Evolutionary conservation across 1,140 invertebrate species (phyloP).

Genomic region (Mya arenaria): DNA sequence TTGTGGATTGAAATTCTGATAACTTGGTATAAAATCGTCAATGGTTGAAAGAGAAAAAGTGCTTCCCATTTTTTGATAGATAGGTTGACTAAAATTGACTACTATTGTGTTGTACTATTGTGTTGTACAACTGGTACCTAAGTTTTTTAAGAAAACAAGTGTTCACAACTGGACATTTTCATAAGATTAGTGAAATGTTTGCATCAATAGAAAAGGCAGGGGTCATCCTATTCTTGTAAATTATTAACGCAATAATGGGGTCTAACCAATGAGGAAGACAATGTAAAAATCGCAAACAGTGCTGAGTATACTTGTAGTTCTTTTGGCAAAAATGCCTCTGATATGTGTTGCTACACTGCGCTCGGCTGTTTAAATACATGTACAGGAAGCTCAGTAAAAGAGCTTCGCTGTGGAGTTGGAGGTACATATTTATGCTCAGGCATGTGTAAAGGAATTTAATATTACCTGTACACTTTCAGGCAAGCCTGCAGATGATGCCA

Average conservation of each 20-base stretch:
- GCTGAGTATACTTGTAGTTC: neutral
- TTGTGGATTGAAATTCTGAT: neutral
- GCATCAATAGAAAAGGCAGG: too few species aligned
- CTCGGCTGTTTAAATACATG: neutral
- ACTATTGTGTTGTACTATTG: neutral
- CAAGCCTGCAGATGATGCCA: conserved; percentile 90
- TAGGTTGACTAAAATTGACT: neutral
- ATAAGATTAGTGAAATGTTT: too few species aligned
- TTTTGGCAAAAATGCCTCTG: neutral
- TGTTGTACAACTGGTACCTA: neutral
- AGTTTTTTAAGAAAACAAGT: too few species aligned
- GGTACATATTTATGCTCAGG: neutral
- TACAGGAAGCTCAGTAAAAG: neutral
- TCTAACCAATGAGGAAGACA: too few species aligned
- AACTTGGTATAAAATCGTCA: neutral
- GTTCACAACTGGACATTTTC: too few species aligned
- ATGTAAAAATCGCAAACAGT: neutral
- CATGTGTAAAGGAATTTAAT: neutral
- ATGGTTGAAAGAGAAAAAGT: neutral
- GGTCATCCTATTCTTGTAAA: too few species aligned
- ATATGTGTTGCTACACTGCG: neutral
- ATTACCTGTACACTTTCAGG: conserved; percentile 83
- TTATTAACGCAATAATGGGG: too few species aligned
- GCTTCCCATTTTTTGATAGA: neutral
- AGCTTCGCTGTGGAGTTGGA: too few species aligned